Evolutionary conservation across 2,888 invertebrate genomes (phyloP), one percentile per base, ranked within the genome.

Genomic region (Lycia hirtaria): DNA sequence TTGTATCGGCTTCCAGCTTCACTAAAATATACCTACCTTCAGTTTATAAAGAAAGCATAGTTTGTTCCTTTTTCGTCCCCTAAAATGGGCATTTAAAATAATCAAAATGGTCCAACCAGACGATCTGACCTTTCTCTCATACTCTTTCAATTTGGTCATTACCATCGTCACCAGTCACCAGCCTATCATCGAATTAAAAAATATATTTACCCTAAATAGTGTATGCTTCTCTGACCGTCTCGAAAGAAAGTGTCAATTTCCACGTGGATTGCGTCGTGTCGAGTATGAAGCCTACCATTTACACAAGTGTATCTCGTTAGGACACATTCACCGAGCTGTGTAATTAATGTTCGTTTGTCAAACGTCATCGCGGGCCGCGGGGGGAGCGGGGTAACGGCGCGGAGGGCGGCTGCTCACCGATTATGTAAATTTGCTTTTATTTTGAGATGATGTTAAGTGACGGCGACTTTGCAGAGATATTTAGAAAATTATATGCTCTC

Each of bases 231-330:
- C 10, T 30, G 12, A 4, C 30, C 12, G 14, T 37, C 14, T 37
- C 6, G 7, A 33, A 30, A n/a, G 20, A 53, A 38, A 45, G 53
- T 54, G 33, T 28, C 10, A n/a, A 41, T 14, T 32, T 9, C 14
- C 14, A n/a, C 1, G 7, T 6, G 9, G 0, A 40, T 55, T 55
- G 48, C 44, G 35, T 55, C 50, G 57, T 20, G 17, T 10, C 0
- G 6, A 1, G 4, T 17, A 9, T 9, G 38, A 47, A 28, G 19
- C 20, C 38, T 19, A 48, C 64, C 68, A 73, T 84, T 82, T 78
- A 65, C 62, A 57, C 83, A 86, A 79, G 75, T 83, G 80, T 67
- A 43, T 53, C 67, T 80, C 74, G 64, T 85, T 80, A 81, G 51
- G 57, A 52, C 56, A 63, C 68, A 79, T 80, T 84, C 82, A 85